These are phyloP conservation scores for Xestia rhomboidea DNA, from an alignment of 2,888 invertebrate species.

Conservation along the genomic window DNA sequence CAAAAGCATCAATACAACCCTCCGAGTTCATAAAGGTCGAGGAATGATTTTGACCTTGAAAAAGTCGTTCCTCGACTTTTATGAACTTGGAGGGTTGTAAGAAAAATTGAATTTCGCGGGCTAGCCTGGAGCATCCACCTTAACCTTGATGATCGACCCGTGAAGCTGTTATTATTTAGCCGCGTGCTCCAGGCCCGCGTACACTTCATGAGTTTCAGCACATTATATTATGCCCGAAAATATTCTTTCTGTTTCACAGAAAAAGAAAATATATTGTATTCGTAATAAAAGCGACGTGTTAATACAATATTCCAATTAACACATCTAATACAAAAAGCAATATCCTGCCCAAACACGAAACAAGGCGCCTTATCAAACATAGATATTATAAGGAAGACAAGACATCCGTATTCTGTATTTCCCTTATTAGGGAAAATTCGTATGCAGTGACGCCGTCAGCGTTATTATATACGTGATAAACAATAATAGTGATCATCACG, in stretches of 20 bases:
- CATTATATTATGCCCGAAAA: not conserved
- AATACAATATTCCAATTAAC: conserved; percentile 63
- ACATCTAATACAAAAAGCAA: conserved; percentile 62
- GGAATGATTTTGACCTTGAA: too few relatives aligned
- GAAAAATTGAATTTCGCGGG: too few relatives aligned
- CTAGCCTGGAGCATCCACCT: too few relatives aligned
- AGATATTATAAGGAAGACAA: conserved; percentile 46
- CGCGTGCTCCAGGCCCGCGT: not conserved
- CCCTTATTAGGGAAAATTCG: conserved; percentile 75
- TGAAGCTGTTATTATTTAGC: not conserved
- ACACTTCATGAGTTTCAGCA: not conserved
- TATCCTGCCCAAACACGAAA: conserved; percentile 59
- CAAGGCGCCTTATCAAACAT: conserved; percentile 36
- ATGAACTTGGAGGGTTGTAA: too few relatives aligned
- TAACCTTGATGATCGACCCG: not conserved
- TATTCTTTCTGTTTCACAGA: not conserved
- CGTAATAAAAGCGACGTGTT: conserved; percentile 37
- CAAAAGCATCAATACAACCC: too few relatives aligned
- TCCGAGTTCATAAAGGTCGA: too few relatives aligned
- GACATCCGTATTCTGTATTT: conserved; percentile 48
- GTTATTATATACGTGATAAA: conserved; percentile 79
- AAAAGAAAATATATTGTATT: conserved; percentile 22
- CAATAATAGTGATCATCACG: conserved; percentile 78
- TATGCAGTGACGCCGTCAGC: conserved; percentile 70
- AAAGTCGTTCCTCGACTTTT: too few relatives aligned